These are phyloP conservation scores for Rafetus swinhoei DNA, from an alignment of 2,113 vertebrate species.

Conservation along the genomic window DNA sequence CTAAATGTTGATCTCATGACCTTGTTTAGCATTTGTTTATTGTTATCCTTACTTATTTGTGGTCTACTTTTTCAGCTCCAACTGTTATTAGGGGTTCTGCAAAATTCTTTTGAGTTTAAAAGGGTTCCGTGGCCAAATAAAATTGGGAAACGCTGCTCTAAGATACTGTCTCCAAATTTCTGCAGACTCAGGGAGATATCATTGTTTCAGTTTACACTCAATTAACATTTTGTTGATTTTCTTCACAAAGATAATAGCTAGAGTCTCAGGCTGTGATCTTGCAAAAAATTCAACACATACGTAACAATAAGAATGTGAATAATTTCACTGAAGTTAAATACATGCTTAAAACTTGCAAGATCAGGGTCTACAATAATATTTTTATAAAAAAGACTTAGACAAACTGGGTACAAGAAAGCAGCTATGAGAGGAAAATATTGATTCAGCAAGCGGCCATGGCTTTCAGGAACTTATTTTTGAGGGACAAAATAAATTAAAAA, in stretches of 20 bases:
- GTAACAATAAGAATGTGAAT: fast-evolving
- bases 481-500: background rate
- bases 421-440: background rate
- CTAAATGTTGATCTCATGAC: too few species aligned
- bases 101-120: too few species aligned
- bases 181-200: background rate
- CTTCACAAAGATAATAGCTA: background rate
- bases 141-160: background rate
- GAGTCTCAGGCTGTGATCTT: background rate
- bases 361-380: background rate
- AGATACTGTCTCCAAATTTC: fast-evolving
- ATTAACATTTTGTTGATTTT: background rate
- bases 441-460: background rate
- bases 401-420: background rate
- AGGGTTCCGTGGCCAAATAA: too few species aligned
- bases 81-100: too few species aligned
- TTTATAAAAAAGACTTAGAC: background rate
- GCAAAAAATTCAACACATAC: background rate
- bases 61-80: too few species aligned
- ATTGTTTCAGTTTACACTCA: background rate
- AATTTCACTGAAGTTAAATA: background rate
- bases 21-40: too few species aligned
- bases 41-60: too few species aligned
- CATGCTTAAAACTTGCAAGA: background rate
- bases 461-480: background rate